These are phyloP conservation scores for Lepidostoma basale DNA, from an alignment of 1,140 invertebrate species.

Conservation along the genomic window DNA sequence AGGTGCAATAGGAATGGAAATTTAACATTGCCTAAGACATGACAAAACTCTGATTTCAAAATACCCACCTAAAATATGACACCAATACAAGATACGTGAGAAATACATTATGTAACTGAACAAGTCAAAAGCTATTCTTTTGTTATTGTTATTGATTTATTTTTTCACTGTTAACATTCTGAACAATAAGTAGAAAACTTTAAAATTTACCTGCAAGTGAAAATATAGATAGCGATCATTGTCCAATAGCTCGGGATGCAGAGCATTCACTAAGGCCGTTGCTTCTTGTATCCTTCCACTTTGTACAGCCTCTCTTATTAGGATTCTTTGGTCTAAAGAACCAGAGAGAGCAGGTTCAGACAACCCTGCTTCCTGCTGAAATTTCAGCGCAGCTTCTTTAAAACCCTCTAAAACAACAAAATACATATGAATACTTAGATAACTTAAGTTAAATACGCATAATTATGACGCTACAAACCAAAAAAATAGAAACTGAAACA, in stretches of 20 bases:
- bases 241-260: conserved; percentile 94
- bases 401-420: conserved; percentile 79
- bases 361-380: conserved; percentile 92
- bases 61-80: no score
- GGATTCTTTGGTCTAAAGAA: conserved; percentile 90
- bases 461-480: not conserved
- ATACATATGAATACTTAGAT: not conserved
- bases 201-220: conserved; percentile 78
- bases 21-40: no score
- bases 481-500: not conserved
- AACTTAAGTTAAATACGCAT: no score
- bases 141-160: no score
- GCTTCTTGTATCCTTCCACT: conserved; percentile 92
- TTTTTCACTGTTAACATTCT: no score
- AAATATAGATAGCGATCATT: conserved; percentile 96
- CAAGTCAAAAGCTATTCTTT: no score
- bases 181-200: not conserved
- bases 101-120: no score
- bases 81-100: no score
- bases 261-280: conserved; percentile 89
- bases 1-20: no score
- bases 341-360: conserved; percentile 85
- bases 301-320: conserved; percentile 93
- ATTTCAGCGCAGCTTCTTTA: conserved; percentile 97
- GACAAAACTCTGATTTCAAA: no score